These are phyloP conservation scores for Aphyosemion australe DNA, from an alignment of 2,113 vertebrate genomes.

Conservation along the genomic window DNA sequence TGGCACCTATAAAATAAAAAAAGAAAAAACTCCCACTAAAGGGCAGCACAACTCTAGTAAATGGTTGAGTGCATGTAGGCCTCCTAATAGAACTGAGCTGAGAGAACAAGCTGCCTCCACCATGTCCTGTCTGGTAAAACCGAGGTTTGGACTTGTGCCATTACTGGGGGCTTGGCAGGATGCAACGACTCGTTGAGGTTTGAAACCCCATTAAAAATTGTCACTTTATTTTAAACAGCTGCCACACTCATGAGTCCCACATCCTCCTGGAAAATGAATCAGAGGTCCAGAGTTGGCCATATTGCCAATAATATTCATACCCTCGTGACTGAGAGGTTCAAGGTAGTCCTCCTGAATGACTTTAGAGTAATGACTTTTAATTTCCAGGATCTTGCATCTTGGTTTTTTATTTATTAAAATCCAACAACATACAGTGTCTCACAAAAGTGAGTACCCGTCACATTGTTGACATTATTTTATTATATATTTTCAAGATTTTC, in stretches of 20 bases:
- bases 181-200: conserved; percentile 75
- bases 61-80: conserved; percentile 49
- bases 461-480: too few relatives aligned
- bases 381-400: conserved; percentile 41
- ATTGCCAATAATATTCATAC: conserved; percentile 41
- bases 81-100: conserved; percentile 57
- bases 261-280: conserved; percentile 79
- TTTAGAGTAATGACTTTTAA: conserved; percentile 72
- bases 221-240: conserved; percentile 80
- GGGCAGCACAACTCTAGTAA: conserved; percentile 36
- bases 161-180: conserved; percentile 68
- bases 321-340: conserved; percentile 64
- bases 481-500: too few relatives aligned
- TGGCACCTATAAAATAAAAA: conserved; percentile 60
- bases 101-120: conserved; percentile 64
- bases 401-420: conserved; percentile 6
- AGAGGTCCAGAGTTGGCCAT: conserved; percentile 51
- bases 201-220: conserved; percentile 81
- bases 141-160: conserved; percentile 63
- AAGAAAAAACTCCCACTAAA: conserved; percentile 53
- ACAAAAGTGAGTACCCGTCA: too few relatives aligned
- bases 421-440: too few relatives aligned
- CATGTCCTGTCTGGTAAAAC: conserved; percentile 72
- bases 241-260: conserved; percentile 67
- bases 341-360: conserved; percentile 58